Base-by-base conservation (phyloP, 2,888 invertebrate genomes). In the Drosophila paramelanica region DNA sequence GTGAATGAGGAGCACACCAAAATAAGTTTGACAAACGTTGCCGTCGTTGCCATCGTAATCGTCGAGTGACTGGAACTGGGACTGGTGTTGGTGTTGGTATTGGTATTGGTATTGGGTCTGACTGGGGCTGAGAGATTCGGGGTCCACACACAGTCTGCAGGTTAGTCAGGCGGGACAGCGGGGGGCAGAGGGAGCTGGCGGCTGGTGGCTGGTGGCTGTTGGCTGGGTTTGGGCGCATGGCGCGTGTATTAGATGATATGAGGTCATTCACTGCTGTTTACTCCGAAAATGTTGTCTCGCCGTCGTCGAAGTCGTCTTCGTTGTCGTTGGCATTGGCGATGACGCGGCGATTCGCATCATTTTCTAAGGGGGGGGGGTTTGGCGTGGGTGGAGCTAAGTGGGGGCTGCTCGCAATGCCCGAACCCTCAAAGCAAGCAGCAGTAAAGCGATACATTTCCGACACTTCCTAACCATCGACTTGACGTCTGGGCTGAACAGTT, bases 261-360 rank as follows among this genome's bases (percentile, higher is more conserved):
- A 90, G 91, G 91, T 91, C 91, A 91, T 91, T 91, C 91, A 91
- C 91, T 90, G 90, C 80, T 83, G 88, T 88, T 82, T 82, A 85
- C 88, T 88, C 74, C 87, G 55, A 89, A 79, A 86, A 86, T 79
- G 76, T 80, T 88, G 91, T 89, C 90, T 90, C 89, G 89, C 77
- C 85, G 83, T 49, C 60, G 61, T 13, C 38, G 51, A 43, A 47
- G 66, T 45, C 31, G 52, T 39, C 31, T 31, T 42, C 47, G 57
- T 38, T 23, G 84, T 42, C 23, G 53, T 43, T 50, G 62, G 49
- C 41, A 57, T 47, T 58, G 55, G 36, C 58, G 82, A 81, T 87
- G 83, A 87, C 88, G 85, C 72, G 79, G 69, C 73, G 87, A 43
- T 67, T 65, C 66, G 55, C 71, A 61, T 73, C 74, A 71, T 73